phyloP scores from a whole-genome alignment of 2,797 vertebrate species.

The Brachymystax lenok region DNA sequence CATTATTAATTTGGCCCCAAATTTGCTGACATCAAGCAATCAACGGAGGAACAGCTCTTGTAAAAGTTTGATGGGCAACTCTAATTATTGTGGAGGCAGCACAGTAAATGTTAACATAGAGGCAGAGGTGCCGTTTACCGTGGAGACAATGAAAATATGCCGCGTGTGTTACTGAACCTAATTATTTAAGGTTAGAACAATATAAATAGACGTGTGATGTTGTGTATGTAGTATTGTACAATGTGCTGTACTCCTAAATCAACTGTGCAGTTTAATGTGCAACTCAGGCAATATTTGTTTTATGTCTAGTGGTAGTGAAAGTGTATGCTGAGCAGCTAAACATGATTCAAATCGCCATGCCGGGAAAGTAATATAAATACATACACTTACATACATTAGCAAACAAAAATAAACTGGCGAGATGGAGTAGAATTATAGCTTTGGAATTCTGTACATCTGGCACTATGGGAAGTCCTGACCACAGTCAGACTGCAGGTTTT shows the following conservation, averaged over 20 bases:
- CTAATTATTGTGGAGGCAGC: slow-evolving; percentile 32
- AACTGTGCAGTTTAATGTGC: no score
- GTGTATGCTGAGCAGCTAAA: not conserved
- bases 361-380: not conserved
- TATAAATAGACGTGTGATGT: not conserved
- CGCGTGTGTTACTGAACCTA: not conserved
- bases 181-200: not conserved
- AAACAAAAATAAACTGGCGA: not conserved
- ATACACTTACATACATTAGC: not conserved
- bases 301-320: not conserved
- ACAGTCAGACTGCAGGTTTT: not conserved
- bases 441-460: not conserved
- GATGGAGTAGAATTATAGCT: not conserved
- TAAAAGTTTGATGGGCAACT: slow-evolving; percentile 26
- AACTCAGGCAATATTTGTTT: no score
- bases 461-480: not conserved
- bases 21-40: slow-evolving; percentile 22
- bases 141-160: not conserved
- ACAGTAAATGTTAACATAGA: slow-evolving; percentile 13
- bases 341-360: not conserved
- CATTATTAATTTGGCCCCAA: slow-evolving; percentile 17
- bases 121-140: not conserved
- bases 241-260: not conserved
- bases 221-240: not conserved
- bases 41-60: slow-evolving; percentile 11